Conservation (phyloP, 2,888 invertebrate species). For the Tetranychus piercei region DNA sequence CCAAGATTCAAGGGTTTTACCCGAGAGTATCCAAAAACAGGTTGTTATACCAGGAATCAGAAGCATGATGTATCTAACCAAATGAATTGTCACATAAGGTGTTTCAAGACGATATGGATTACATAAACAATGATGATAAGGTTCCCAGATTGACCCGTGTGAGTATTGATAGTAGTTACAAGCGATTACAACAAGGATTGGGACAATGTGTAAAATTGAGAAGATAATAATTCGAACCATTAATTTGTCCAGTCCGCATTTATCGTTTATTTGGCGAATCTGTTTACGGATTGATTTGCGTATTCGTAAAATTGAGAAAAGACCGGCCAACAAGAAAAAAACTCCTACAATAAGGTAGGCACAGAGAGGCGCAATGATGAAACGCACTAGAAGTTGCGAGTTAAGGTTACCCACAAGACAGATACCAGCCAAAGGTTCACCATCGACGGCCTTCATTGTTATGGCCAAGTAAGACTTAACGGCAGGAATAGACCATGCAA, state of each 20-base stretch:
- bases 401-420: conserved; percentile 89
- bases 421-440: conserved; percentile 84
- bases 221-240: conserved; percentile 73
- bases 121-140: conserved; percentile 52
- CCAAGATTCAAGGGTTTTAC: conserved; percentile 84
- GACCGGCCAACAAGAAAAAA: conserved; percentile 72
- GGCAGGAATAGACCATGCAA: conserved; percentile 87
- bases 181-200: conserved; percentile 41
- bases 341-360: conserved; percentile 72
- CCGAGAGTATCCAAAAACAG: conserved; percentile 92
- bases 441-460: conserved; percentile 75
- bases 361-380: conserved; percentile 67
- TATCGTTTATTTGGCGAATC: conserved; percentile 71
- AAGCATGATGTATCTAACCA: conserved; percentile 75
- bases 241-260: conserved; percentile 55
- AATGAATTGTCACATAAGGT: conserved; percentile 51
- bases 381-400: conserved; percentile 59
- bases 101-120: neutral
- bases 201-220: conserved; percentile 66
- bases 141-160: conserved; percentile 60
- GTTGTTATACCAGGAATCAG: conserved; percentile 84
- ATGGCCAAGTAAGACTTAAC: conserved; percentile 77
- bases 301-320: conserved; percentile 77
- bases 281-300: conserved; percentile 76
- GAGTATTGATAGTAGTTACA: conserved; percentile 76